Conservation (phyloP, 1,140 invertebrate genomes). For the Steinernema feltiae region DNA sequence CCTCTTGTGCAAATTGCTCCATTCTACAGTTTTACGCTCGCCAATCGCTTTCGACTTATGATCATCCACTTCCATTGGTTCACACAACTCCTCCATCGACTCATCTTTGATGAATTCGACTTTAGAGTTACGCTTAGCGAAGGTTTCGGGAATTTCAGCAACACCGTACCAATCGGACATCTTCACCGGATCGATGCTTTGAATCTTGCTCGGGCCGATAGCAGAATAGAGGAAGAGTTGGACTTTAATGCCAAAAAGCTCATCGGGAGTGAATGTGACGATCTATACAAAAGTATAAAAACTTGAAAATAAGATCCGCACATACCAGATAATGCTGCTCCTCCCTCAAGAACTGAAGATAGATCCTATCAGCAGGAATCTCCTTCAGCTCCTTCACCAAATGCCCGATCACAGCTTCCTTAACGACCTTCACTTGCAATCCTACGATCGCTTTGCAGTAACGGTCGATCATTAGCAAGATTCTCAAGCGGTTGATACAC, state of each 20-base stretch:
- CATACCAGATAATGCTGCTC: not conserved
- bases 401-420: constrained; percentile 21
- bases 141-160: not conserved
- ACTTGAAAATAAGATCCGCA: not conserved
- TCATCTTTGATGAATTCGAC: not conserved
- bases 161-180: not conserved
- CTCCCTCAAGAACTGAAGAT: not conserved
- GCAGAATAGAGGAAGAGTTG: not conserved
- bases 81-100: not conserved
- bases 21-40: no score
- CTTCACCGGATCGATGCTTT: not conserved
- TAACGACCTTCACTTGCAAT: constrained; percentile 28
- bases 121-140: not conserved
- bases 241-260: not conserved
- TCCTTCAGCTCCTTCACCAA: constrained; percentile 17
- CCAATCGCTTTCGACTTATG: not conserved
- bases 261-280: not conserved
- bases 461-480: constrained; percentile 29
- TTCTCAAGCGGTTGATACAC: constrained; percentile 19
- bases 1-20: not conserved
- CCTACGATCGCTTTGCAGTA: constrained; percentile 19
- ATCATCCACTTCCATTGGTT: not conserved
- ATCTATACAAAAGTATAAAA: not conserved
- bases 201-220: not conserved
- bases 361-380: not conserved